phyloP scores from a whole-genome alignment of 2,113 vertebrate species.

The Steatornis caripensis region DNA sequence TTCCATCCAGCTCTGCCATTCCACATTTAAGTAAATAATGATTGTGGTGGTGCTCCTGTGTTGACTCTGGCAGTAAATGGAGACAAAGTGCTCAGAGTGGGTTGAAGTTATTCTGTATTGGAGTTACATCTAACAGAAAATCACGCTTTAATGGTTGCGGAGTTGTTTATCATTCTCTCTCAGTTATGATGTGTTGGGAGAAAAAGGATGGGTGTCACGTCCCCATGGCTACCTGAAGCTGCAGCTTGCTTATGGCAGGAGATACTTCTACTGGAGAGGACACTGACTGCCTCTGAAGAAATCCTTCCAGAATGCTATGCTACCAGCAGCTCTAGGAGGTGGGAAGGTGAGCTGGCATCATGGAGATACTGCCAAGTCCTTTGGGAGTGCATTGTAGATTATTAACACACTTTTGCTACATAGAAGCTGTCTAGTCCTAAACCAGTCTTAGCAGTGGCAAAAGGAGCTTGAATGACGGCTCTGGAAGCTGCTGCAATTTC shows the following conservation, averaged over 20 bases:
- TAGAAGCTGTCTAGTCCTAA: background rate
- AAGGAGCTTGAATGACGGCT: background rate
- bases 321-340: background rate
- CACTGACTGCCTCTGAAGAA: background rate
- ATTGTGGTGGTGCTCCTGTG: background rate
- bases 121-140: background rate
- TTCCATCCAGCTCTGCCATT: background rate
- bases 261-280: background rate
- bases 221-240: background rate
- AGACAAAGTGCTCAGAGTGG: background rate
- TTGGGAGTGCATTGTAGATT: background rate
- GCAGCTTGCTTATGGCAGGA: background rate
- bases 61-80: background rate
- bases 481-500: background rate
- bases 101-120: background rate
- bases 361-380: background rate
- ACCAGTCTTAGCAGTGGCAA: background rate
- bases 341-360: background rate
- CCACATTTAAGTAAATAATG: background rate
- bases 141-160: background rate
- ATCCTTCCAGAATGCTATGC: background rate
- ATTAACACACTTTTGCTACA: background rate
- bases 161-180: background rate
- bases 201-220: background rate
- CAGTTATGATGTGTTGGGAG: background rate